Percentiles rank a stretch among this genome's conserved stretches.
phyloP scores from a whole-genome alignment of 2,113 vertebrate species.

The Loxodonta africana region DNA sequence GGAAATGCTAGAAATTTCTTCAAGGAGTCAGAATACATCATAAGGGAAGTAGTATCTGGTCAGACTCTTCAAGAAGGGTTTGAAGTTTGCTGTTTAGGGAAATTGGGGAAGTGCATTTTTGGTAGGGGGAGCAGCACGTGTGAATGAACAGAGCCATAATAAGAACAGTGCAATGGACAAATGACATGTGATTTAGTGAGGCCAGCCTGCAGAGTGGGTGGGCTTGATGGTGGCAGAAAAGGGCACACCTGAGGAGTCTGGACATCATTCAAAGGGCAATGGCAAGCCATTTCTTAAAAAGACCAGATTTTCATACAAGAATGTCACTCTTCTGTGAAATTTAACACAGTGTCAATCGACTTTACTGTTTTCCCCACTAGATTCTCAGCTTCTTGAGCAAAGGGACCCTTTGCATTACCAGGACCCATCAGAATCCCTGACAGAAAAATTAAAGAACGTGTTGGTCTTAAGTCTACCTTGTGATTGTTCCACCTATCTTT shows the following conservation, averaged over 20 bases:
- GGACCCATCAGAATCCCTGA: neutral
- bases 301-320: neutral
- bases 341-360: neutral
- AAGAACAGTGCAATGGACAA: neutral
- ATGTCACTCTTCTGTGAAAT: neutral
- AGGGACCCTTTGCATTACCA: neutral
- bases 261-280: too few species aligned
- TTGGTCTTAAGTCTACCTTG: rapidly evolving
- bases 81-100: neutral
- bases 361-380: neutral
- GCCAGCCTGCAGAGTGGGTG: neutral
- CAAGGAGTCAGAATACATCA: neutral
- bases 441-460: neutral
- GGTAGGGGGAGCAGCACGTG: neutral
- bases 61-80: neutral
- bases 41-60: neutral
- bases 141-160: neutral
- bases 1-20: neutral
- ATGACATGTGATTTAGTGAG: neutral
- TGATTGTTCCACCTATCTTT: neutral
- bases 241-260: too few species aligned
- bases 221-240: neutral
- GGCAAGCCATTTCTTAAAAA: neutral
- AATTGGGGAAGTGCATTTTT: neutral
- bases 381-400: neutral